Base-by-base conservation (phyloP, 1,140 invertebrate genomes). In the Orussus abietinus region DNA sequence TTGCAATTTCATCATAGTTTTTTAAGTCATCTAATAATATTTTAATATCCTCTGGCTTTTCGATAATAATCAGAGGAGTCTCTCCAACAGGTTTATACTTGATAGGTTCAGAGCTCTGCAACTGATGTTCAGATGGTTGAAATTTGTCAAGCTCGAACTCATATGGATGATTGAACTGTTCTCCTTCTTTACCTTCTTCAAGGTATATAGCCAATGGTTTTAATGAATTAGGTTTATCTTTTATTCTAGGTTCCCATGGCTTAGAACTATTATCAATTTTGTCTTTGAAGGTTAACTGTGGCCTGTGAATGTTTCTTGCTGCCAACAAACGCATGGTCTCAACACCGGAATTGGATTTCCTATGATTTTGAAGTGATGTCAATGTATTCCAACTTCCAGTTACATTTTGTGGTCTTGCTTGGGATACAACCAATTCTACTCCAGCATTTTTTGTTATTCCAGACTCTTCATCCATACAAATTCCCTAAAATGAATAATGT, bases 211-310 rank as follows among this genome's bases (percentile, higher is more conserved):
- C 81, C 3, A 96, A 66, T 0, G 92, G 89, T 59, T 86, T 89
- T 0, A 92, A 60, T 5, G 85, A 83, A 72, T 98, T 92, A 1
- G 91, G 92, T 70, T 98, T 98, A 9, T 88, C 81, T 31, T 77
- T 85, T 9, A 98, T 81, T 49, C 81, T 78, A 1, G 93, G 93
- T 31, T 83, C 69, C 80, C 93, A 97, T 30, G 73, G 77, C 11
- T 80, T 77, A 13, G 72, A 69, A 30, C 78, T 80, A 57, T 96
- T 96, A 62, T 95, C 88, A 25, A 96, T 81, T 56, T 87, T 84
- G 49, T 90, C 86, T 60, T 85, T 86, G 55, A 96, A 97, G 35
- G 75, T 81, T 22, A 86, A 61, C 66, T 96, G 93, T 1, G 93
- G 92, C 45, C 88, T 78, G 25, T 83, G 75, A 42, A 91, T 81